Evolutionary conservation across 1,140 invertebrate genomes (phyloP).

Genomic region (Dendrolimus kikuchii): DNA sequence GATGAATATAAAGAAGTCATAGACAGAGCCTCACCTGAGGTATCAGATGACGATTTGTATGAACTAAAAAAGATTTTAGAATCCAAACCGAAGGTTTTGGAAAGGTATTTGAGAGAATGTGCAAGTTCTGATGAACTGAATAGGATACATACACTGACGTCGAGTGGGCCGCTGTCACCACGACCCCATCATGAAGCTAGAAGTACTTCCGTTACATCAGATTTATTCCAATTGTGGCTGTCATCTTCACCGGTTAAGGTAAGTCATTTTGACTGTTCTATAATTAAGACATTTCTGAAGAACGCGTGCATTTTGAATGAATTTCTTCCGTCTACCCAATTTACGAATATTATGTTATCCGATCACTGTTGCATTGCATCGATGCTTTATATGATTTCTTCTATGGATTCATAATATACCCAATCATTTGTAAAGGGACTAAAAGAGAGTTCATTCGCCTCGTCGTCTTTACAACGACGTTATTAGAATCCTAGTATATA

Average conservation of each 20-base stretch:
- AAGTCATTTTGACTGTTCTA: constrained; percentile 10
- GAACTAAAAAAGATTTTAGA: constrained; percentile 52
- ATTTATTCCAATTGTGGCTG: constrained; percentile 88
- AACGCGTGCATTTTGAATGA: background rate
- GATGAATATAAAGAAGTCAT: constrained; percentile 54
- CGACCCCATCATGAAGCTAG: constrained; percentile 64
- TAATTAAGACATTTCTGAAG: constrained; percentile 2
- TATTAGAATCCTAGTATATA: too few species aligned
- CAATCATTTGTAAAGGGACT: background rate
- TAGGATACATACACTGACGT: constrained; percentile 69
- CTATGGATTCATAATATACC: constrained; percentile 1
- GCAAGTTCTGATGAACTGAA: constrained; percentile 78
- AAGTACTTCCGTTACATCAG: constrained; percentile 85
- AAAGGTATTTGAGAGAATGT: constrained; percentile 82
- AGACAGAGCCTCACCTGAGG: constrained; percentile 48
- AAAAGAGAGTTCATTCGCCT: too few species aligned
- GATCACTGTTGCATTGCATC: too few species aligned
- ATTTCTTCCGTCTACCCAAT: too few species aligned
- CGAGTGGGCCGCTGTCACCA: constrained; percentile 69
- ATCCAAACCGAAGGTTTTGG: constrained; percentile 59
- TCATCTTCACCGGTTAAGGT: constrained; percentile 82
- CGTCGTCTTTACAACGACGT: too few species aligned
- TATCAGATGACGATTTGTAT: constrained; percentile 50
- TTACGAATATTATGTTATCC: too few species aligned
- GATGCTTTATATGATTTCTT: background rate